Percentiles rank a stretch among this genome's conserved stretches.
phyloP scores from a whole-genome alignment of 2,113 vertebrate genomes.

The Dryoscopus gambensis region DNA sequence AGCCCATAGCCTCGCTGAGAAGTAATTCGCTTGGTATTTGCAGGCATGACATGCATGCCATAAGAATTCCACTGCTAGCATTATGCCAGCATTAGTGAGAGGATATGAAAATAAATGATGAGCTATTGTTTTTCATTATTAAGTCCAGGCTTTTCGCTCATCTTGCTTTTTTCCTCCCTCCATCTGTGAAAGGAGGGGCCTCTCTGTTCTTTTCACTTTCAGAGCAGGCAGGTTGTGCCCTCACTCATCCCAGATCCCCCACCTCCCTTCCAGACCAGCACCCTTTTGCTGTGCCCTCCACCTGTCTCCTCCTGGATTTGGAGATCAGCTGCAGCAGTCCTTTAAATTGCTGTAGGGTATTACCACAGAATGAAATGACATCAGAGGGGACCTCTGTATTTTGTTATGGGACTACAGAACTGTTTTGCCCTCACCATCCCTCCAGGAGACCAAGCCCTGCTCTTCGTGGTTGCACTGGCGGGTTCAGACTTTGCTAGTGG shows the following conservation, averaged over 20 bases:
- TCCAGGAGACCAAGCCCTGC: background rate
- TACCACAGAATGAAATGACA: fast-evolving
- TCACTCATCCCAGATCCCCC: background rate
- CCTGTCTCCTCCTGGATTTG: background rate
- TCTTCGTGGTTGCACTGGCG: background rate
- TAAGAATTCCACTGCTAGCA: conserved; percentile 57
- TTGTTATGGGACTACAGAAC: background rate
- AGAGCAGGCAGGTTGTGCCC: background rate
- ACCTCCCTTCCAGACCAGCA: background rate
- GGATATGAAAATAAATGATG: conserved; percentile 61
- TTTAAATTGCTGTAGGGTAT: background rate
- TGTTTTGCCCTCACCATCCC: background rate
- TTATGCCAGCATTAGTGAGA: conserved; percentile 48
- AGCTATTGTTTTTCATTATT: conserved; percentile 48
- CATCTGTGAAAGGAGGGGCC: background rate
- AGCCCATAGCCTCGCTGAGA: conserved; percentile 38
- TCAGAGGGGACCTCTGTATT: background rate
- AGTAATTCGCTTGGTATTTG: conserved; percentile 64
- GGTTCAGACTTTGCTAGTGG: background rate
- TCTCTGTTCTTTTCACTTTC: background rate
- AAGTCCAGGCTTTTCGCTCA: conserved; percentile 16
- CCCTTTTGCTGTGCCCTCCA: background rate
- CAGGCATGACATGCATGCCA: conserved; percentile 55
- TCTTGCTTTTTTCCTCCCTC: background rate
- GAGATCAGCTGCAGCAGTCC: background rate